These are phyloP conservation scores for Leptosomus discolor DNA, from an alignment of 2,113 vertebrate species.

Conservation along the genomic window DNA sequence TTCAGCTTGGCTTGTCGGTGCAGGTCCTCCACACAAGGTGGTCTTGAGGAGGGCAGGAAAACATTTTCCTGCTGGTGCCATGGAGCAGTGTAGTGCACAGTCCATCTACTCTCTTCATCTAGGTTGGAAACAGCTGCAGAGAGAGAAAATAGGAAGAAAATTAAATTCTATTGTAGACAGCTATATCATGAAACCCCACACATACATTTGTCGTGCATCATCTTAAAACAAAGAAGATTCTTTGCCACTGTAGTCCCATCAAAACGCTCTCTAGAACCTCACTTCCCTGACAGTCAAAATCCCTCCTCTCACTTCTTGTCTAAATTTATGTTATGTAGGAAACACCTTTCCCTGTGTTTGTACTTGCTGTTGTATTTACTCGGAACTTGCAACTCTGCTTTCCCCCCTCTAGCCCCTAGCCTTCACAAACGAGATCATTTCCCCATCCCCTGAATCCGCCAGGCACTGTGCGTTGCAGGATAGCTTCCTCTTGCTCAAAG, in stretches of 20 bases:
- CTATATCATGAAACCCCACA: rapidly evolving
- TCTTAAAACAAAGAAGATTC: background rate
- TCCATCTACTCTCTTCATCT: conserved; percentile 97
- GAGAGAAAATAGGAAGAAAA: background rate
- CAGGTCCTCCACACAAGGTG: conserved; percentile 92
- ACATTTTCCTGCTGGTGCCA: conserved; percentile 99
- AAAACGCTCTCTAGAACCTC: background rate
- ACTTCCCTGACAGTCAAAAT: background rate
- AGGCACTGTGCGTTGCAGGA: background rate
- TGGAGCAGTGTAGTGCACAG: conserved; percentile 91
- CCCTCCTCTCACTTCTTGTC: background rate
- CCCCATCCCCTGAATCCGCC: background rate
- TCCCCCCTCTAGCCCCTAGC: background rate
- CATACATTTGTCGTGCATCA: rapidly evolving
- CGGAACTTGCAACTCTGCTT: background rate
- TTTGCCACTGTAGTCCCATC: background rate
- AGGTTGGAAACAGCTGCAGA: conserved; percentile 92
- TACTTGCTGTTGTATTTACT: background rate
- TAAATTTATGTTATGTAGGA: background rate
- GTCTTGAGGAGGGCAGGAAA: conserved; percentile 87
- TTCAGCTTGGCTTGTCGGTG: conserved; percentile 96
- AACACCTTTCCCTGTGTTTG: background rate
- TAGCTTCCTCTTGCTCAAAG: background rate
- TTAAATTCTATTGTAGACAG: background rate
- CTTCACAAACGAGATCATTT: background rate